Evolutionary conservation across 1,140 invertebrate genomes (phyloP), one percentile per base, ranked within the genome.

Genomic region (Stegodyphus dumicola): DNA sequence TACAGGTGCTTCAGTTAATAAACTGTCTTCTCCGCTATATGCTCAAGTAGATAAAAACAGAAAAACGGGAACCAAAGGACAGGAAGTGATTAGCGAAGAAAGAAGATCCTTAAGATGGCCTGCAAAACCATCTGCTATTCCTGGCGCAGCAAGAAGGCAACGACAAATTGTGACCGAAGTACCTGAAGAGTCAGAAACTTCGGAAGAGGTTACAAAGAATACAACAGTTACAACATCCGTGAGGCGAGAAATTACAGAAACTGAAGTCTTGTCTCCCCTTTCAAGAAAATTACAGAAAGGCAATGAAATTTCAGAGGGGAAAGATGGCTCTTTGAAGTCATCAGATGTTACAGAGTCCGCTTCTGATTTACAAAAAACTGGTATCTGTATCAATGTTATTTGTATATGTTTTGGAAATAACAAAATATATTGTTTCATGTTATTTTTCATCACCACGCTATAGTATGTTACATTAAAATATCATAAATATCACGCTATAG

Each of bases 1-100:
- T 33, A 33, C 33, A 33, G 33, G 3, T 3, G 33, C 33, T 33
- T 33, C 33, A 33, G 33, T 33, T 33, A 33, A 33, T 33, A 33
- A 33, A n/a, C 2, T 10, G 0, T 17, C 60, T 10, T n/a, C 18
- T 6, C 83, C 83, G 10, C 75, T 85, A 7, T 85, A 85, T n/a
- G 83, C 83, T 5, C 74, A 85, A 53, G 74, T 85, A 6, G 73
- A 85, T n/a, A 85, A 85, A 53, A 52, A 60, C 52, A 77, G 73
- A 51, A 77, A 85, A 60, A 13, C 15, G 2, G 15, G 9, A 17
- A n/a, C n/a, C 33, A 48, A 52, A n/a, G 54, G 56, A 60, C 9
- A 15, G 1, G 9, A 60, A 9, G 5, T 10, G 56, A 60, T 60
- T 15, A 60, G 15, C 5, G 56, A 10, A 9, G 56, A 5, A 9